These are phyloP conservation scores for Siniperca chuatsi DNA, from an alignment of 2,113 vertebrate species.

Conservation along the genomic window DNA sequence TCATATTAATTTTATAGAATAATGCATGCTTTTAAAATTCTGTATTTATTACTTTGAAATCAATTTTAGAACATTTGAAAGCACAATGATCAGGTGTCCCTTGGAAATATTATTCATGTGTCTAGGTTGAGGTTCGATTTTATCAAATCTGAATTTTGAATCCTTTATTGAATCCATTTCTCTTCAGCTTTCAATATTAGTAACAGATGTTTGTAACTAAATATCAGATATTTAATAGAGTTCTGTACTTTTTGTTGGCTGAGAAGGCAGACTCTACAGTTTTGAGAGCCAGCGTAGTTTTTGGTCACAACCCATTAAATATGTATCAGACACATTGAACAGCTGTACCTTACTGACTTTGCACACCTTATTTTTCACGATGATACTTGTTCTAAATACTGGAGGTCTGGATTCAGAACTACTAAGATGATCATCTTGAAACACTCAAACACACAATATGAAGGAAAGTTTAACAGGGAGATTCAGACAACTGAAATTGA, in stretches of 20 bases:
- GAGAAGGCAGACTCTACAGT: no score
- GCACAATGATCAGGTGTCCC: neutral
- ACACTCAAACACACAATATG: no score
- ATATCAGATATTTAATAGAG: neutral
- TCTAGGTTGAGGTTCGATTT: neutral
- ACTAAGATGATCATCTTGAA: no score
- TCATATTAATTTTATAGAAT: neutral
- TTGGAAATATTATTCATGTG: no score
- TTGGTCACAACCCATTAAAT: neutral
- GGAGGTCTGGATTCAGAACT: no score
- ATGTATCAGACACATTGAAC: neutral
- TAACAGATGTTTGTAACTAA: neutral
- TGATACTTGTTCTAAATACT: neutral
- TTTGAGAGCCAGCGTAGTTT: no score
- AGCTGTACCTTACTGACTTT: neutral
- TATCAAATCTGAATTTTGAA: neutral
- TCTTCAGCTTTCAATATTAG: neutral
- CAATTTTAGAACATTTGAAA: neutral
- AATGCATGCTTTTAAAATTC: neutral
- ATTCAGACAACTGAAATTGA: no score
- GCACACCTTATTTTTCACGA: neutral
- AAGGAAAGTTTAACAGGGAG: no score
- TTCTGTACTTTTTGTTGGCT: no score
- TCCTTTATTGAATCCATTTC: neutral
- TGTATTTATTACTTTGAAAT: no score